Base-by-base conservation (phyloP, 2,797 vertebrate genomes). In the Anabas testudineus region DNA sequence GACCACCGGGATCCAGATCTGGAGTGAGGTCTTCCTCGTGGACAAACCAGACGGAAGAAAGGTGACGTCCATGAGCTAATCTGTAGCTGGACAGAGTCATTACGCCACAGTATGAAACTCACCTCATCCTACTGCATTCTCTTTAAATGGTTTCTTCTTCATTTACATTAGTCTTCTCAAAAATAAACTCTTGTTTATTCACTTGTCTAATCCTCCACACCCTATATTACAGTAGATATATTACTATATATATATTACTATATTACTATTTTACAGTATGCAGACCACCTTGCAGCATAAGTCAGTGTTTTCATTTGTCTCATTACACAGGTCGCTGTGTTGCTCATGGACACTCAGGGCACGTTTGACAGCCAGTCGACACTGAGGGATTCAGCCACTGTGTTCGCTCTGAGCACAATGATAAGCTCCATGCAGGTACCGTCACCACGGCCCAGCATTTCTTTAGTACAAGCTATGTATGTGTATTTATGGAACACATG, bases 361-460 rank as follows among this genome's bases (percentile, higher is more conserved):
- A 99, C 98, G 24, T 99, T 99, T 14, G 98, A 99, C 89, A 99
- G 98, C 90, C 98, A 99, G 88, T 99, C 98, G 9, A 99, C 98
- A 14, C 92, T 99, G 69, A 90, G 98, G 87, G 98, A 99, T 77
- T 99, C 98, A 0, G 98, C 98, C 88, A 99, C 98, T 0, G 98
- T 99, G 43, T 99, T 99, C 71, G 98, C 98, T 7, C 95, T 99
- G 63, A 99, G 98, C 94, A 99, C 98, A 64, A 99, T 99, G 98
- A 99, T 99, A 81, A 99, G 97, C 91, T 99, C 98, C 15, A 98
- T 99, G 94, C 98, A 99, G 98, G 98, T 99, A 90, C 34, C 2
- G 5, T 7, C 15, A 65, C 3, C 2, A 28, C 2, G 21, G 52
- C 62, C 46, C 59, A 21, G 49, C 42, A 58, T 8, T n/a, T 16